phyloP scores from a whole-genome alignment of 92 coral and sea anemone genomes.

The Porites divaricata region DNA sequence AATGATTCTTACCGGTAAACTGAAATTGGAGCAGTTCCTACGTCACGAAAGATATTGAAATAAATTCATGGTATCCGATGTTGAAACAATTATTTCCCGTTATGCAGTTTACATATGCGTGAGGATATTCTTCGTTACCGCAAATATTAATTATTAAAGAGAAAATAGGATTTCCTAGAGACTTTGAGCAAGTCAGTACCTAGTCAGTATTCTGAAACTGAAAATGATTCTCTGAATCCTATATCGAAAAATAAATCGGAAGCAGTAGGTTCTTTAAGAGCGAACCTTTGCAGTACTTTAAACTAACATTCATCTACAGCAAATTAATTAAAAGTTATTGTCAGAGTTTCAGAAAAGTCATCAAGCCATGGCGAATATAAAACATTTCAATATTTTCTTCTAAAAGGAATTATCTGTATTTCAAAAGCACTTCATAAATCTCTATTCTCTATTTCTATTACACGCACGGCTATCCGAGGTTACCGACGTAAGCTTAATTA shows the following conservation, averaged over 20 bases:
- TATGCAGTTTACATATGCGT: background rate
- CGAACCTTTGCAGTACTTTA: too few relatives aligned
- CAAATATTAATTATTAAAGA: conserved; percentile 32
- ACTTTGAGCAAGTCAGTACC: background rate
- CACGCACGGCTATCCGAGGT: background rate
- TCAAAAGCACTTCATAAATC: background rate
- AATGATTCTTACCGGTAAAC: background rate
- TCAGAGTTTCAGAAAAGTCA: conserved; percentile 4
- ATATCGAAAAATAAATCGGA: background rate
- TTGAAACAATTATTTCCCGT: background rate
- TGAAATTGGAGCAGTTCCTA: background rate
- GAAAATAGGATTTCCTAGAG: conserved; percentile 6
- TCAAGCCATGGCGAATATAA: background rate
- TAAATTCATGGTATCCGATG: background rate
- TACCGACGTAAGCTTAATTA: background rate
- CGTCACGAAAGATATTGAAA: background rate
- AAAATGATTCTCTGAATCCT: background rate
- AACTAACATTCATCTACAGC: too few relatives aligned
- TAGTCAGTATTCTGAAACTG: background rate
- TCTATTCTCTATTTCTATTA: background rate
- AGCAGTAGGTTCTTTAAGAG: background rate
- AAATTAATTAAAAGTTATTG: too few relatives aligned
- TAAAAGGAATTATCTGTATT: background rate
- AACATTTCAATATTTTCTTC: conserved; percentile 3
- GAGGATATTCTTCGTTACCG: background rate